Evolutionary conservation across 2,888 invertebrate species (phyloP).

Genomic region (Agriopis leucophaearia): DNA sequence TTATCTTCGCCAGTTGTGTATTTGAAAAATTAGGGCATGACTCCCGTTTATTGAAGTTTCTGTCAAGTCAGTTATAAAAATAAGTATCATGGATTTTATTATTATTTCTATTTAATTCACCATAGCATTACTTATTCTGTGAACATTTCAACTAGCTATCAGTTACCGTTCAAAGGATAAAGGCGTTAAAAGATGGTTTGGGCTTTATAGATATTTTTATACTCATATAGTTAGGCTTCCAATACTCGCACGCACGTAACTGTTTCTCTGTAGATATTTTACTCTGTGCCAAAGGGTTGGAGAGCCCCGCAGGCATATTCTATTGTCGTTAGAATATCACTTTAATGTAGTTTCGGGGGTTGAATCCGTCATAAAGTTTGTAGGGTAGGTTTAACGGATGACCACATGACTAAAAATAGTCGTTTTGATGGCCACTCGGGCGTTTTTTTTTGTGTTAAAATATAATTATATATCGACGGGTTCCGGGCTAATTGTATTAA

Average conservation of each 20-base stretch:
- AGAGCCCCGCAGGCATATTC: constrained; percentile 23
- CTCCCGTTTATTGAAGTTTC: too few species aligned
- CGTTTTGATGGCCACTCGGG: neutral
- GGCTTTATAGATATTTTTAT: too few species aligned
- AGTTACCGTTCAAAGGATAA: too few species aligned
- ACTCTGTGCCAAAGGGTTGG: constrained; percentile 3
- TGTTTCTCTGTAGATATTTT: neutral
- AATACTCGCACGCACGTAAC: neutral
- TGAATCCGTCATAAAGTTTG: constrained; percentile 8
- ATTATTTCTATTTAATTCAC: too few species aligned
- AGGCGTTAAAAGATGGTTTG: too few species aligned
- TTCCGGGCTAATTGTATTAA: too few species aligned
- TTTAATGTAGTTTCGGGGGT: constrained; percentile 22
- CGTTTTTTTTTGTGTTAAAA: constrained; percentile 8
- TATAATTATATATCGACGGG: neutral
- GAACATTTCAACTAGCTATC: too few species aligned
- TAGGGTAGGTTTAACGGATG: constrained; percentile 13
- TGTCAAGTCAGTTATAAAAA: too few species aligned
- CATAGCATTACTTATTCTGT: too few species aligned
- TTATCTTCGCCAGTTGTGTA: too few species aligned
- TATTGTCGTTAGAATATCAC: constrained; percentile 28
- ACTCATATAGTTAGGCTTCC: neutral
- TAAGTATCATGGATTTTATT: too few species aligned
- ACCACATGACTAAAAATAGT: constrained; percentile 13
- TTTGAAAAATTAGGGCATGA: too few species aligned